Percentiles rank a stretch among this genome's conserved stretches.
phyloP scores from a whole-genome alignment of 1,140 invertebrate species.

The Caenorhabditis brenneri region DNA sequence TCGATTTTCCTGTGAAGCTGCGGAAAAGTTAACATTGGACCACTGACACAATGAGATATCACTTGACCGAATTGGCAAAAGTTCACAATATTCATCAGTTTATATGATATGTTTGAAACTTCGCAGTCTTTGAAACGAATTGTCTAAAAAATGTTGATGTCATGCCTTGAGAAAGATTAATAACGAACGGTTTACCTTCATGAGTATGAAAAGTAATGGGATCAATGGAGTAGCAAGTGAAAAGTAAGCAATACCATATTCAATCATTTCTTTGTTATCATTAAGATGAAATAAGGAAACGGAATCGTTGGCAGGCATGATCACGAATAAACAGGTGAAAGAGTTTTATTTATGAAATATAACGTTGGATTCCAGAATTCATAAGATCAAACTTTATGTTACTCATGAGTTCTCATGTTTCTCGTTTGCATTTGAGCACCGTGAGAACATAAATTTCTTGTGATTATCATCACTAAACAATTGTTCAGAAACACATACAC shows the following conservation, averaged over 20 bases:
- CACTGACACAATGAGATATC: background rate
- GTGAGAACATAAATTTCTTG: no score
- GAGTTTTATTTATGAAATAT: background rate
- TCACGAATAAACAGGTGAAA: background rate
- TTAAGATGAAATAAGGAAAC: background rate
- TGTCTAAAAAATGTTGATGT: background rate
- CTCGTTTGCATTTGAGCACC: no score
- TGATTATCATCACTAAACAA: no score
- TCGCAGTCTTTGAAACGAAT: background rate
- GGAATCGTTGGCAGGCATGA: background rate
- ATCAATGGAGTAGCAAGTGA: background rate
- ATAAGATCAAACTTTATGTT: no score
- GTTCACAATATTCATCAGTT: background rate
- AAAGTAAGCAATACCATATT: conserved; percentile 8
- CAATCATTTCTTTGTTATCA: background rate
- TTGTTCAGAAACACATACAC: no score
- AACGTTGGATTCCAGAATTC: no score
- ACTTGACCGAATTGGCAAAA: background rate
- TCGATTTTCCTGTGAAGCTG: background rate
- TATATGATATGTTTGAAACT: background rate
- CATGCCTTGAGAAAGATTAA: no score
- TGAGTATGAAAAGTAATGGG: background rate
- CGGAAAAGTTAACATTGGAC: background rate
- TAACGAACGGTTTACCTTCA: background rate
- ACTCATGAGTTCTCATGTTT: no score